A percentile compares a stretch with the other conserved stretches of the same genome.
Evolutionary conservation across 2,113 vertebrate species (phyloP).

Genomic region (Macrotus californicus): DNA sequence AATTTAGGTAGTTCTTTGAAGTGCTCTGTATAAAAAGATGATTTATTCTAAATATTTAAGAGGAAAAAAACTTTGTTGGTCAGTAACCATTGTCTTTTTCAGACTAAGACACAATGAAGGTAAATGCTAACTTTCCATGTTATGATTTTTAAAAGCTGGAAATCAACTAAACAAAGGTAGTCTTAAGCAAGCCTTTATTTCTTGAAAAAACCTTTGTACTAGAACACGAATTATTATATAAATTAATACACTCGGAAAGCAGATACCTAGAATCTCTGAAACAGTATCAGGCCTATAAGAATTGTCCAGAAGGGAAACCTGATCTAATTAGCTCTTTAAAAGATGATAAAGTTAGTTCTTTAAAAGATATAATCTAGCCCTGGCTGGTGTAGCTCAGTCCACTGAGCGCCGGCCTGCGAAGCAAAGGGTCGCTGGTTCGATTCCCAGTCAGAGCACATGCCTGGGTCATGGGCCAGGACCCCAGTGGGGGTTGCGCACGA

Average conservation of each 20-base stretch:
- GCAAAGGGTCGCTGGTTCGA: too few relatives aligned
- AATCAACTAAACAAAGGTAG: slow-evolving; percentile 1
- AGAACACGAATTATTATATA: neutral
- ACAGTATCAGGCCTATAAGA: neutral
- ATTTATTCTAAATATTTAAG: neutral
- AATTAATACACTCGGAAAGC: neutral
- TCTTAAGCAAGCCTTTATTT: slow-evolving; percentile 23
- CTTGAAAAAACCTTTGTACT: neutral
- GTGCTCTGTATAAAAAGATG: slow-evolving; percentile 10
- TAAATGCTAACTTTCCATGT: neutral
- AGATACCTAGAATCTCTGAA: neutral
- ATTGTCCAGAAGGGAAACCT: neutral
- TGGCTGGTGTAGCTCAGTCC: too few relatives aligned
- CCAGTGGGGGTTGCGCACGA: too few relatives aligned
- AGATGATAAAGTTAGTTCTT: neutral
- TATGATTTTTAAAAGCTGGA: slow-evolving; percentile 8
- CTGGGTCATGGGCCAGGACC: too few relatives aligned
- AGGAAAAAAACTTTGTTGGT: neutral
- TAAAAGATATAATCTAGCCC: neutral
- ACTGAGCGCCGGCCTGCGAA: too few relatives aligned
- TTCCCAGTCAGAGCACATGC: too few relatives aligned
- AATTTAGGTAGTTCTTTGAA: neutral
- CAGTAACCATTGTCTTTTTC: neutral
- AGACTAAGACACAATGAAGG: neutral
- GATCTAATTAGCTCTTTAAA: slow-evolving; percentile 19